A percentile compares a stretch with the other conserved stretches of the same genome.
Conservation (phyloP, 2,888 invertebrate species). For the Spisula subtruncata region DNA sequence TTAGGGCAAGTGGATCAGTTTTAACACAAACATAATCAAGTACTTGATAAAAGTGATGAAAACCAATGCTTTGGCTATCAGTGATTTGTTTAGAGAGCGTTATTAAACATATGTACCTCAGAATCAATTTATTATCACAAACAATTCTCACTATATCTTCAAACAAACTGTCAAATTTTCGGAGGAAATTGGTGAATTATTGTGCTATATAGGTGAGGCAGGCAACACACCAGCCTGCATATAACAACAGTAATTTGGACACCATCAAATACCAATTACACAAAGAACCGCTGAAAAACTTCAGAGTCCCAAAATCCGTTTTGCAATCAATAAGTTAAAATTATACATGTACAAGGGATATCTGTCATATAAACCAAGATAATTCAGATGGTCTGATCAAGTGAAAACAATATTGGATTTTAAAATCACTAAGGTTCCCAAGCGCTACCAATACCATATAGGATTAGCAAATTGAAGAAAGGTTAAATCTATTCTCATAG, state of each 20-base stretch:
- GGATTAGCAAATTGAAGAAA: no score
- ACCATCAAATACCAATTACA: background rate
- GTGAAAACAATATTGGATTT: no score
- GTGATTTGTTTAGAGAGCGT: background rate
- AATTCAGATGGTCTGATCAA: no score
- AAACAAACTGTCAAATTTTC: background rate
- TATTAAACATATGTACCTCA: background rate
- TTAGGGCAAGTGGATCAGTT: background rate
- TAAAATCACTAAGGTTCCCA: no score
- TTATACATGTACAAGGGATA: no score
- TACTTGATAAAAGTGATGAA: background rate
- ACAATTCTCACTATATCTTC: background rate
- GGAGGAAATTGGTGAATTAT: background rate
- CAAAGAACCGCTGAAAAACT: background rate
- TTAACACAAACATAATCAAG: background rate
- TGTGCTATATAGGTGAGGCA: background rate
- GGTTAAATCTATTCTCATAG: no score
- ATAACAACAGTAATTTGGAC: background rate
- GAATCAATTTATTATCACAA: conserved; percentile 13
- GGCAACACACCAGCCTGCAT: background rate
- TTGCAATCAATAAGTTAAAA: no score
- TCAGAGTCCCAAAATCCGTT: background rate
- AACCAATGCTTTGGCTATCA: background rate
- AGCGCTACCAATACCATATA: no score
- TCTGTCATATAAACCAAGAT: no score